Conservation (phyloP, 1,140 invertebrate genomes). For the Laupala kohalensis region DNA sequence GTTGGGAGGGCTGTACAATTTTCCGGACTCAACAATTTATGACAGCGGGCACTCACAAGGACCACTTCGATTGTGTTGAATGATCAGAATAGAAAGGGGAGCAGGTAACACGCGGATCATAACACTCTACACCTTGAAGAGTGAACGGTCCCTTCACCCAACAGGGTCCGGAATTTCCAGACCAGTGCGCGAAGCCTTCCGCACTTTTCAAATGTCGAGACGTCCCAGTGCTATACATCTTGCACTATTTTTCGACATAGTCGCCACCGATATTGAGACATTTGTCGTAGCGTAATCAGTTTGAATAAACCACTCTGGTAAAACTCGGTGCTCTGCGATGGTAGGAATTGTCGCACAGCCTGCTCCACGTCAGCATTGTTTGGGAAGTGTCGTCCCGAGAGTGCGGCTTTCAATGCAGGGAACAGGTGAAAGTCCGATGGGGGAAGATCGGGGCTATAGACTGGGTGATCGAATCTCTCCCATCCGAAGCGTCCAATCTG, state of each 20-base stretch:
- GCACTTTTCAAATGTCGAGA: too few species aligned
- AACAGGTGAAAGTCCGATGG: slow-evolving; percentile 2
- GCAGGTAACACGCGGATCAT: too few species aligned
- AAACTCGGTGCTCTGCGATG: slow-evolving; percentile 12
- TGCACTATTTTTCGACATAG: slow-evolving; percentile 5
- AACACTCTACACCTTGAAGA: too few species aligned
- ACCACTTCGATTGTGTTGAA: too few species aligned
- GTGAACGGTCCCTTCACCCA: too few species aligned
- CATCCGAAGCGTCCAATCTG: slow-evolving; percentile 5
- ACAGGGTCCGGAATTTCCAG: too few species aligned
- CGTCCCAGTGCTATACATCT: too few species aligned
- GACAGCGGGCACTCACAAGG: too few species aligned
- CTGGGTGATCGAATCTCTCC: not conserved
- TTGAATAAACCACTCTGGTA: slow-evolving; percentile 7
- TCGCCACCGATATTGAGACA: slow-evolving; percentile 2
- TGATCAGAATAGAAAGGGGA: too few species aligned
- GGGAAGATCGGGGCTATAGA: not conserved
- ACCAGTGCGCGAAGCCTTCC: too few species aligned
- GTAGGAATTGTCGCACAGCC: slow-evolving; percentile 11
- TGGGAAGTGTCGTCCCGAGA: slow-evolving; percentile 10
- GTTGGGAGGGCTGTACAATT: too few species aligned
- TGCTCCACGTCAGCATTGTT: slow-evolving; percentile 9
- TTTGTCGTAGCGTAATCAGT: slow-evolving; percentile 1
- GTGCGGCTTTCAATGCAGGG: slow-evolving; percentile 9
- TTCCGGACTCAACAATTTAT: too few species aligned